Evolutionary conservation across 30 jellyfish, hydroid and myxozoan genomes (phyloP).

Genomic region (Mastigias papua): DNA sequence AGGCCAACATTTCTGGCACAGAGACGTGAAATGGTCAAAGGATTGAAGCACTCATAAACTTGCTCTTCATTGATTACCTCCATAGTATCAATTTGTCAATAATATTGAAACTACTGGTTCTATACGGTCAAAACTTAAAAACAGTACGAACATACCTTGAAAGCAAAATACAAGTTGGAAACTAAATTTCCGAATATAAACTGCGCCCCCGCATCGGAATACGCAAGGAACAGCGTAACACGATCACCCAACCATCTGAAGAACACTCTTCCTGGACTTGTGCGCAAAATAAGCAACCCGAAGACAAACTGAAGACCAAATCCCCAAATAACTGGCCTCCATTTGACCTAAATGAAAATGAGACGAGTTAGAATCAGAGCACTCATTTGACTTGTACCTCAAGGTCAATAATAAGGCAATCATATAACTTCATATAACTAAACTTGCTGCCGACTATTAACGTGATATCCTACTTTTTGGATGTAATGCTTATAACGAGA

Average conservation of each 20-base stretch:
- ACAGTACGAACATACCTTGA: conserved; percentile 43
- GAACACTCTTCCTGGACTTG: conserved; percentile 77
- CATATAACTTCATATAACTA: no score
- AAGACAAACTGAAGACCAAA: conserved; percentile 85
- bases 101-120: not conserved
- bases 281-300: conserved; percentile 88
- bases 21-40: no score
- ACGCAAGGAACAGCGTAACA: conserved; percentile 71
- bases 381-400: no score
- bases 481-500: no score
- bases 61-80: no score
- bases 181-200: conserved; percentile 60
- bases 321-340: conserved; percentile 99
- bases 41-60: no score
- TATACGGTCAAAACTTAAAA: not conserved
- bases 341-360: conserved; percentile 58
- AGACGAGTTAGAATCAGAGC: no score
- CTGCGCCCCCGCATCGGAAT: conserved; percentile 86
- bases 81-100: no score
- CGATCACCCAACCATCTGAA: conserved; percentile 98
- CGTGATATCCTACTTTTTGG: no score
- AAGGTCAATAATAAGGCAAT: not conserved
- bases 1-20: no score
- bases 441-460: no score
- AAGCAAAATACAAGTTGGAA: conserved; percentile 66